Evolutionary conservation across 2,888 invertebrate genomes (phyloP), one percentile per base, ranked within the genome.

Genomic region (Drosophila meridiana): DNA sequence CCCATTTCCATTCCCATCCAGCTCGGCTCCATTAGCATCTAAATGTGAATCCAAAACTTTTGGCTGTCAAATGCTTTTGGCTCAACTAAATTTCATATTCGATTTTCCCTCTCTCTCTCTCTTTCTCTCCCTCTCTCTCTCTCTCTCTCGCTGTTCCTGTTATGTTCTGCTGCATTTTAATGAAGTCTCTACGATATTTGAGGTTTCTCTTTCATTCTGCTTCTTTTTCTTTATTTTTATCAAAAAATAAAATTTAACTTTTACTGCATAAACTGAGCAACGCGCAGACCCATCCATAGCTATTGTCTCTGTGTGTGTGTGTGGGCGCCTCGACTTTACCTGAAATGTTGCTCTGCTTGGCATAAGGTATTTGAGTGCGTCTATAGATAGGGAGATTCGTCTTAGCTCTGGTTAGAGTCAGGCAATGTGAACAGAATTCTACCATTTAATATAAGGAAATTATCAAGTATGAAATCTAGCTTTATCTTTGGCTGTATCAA

Each of bases 61-160:
- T 69, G 87, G 69, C 89, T 84, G 84, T 84, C 84, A 88, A 84
- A 83, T 83, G 89, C 78, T 86, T 81, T 83, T 83, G 79, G 73
- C 82, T 82, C 82, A 83, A 84, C 79, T 75, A 81, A 85, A 83
- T 83, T 89, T 86, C 84, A 89, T 85, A 85, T 84, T 87, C 87
- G 77, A 89, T 84, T 82, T 75, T 79, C 74, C 67, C 48, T 75
- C 57, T 74, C 71, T 13, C 13, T 43, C 11, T 3, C 40, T 40
- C 40, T 3, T n/a, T 4, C 42, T 1, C 28, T 11, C 26, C 14
- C 32, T 5, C 34, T 8, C 57, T 32, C 6, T 3, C 6, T 8
- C 13, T 20, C 3, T 26, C n/a, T 40, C 30, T 40, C 4, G 3
- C 36, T 38, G 3, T 53, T n/a, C 13, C 55, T 61, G 69, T 63